A percentile compares a stretch with the other conserved stretches of the same genome.
Evolutionary conservation across 2,888 invertebrate species (phyloP).

Genomic region (Disparrhopalites patrizii): DNA sequence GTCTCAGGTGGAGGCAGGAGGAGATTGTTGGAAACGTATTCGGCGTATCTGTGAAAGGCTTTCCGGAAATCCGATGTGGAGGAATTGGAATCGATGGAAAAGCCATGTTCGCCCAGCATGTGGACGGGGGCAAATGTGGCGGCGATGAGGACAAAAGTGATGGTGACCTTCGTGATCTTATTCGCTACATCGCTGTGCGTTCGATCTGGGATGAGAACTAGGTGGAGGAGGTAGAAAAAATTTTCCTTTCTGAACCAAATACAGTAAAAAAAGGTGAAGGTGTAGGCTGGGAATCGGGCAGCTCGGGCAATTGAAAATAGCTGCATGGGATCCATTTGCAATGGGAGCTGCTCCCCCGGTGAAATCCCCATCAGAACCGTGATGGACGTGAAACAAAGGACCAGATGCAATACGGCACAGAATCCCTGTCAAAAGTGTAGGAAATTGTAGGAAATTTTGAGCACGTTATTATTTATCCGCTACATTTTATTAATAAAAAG

Average conservation of each 20-base stretch:
- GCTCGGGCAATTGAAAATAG: neutral
- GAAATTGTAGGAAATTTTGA: too few species aligned
- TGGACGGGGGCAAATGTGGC: neutral
- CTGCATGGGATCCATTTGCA: too few species aligned
- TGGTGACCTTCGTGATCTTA: neutral
- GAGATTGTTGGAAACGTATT: neutral
- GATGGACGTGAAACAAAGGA: neutral
- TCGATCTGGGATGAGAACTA: neutral
- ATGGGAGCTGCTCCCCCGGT: too few species aligned
- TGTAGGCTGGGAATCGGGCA: neutral
- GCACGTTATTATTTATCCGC: too few species aligned
- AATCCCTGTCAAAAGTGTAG: too few species aligned
- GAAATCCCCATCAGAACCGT: neutral
- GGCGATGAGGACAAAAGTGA: neutral
- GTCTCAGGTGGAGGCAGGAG: neutral
- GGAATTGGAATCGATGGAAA: neutral
- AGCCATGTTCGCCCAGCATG: slow-evolving; percentile 8
- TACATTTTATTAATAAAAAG: too few species aligned
- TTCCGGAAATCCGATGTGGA: neutral
- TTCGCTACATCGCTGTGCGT: neutral
- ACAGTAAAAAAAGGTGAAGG: neutral
- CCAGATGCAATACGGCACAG: neutral
- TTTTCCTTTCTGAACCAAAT: neutral
- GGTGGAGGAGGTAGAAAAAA: neutral
- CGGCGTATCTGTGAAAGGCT: neutral